Evolutionary conservation across 2,797 vertebrate species (phyloP).

Genomic region (Erpetoichthys calabaricus): DNA sequence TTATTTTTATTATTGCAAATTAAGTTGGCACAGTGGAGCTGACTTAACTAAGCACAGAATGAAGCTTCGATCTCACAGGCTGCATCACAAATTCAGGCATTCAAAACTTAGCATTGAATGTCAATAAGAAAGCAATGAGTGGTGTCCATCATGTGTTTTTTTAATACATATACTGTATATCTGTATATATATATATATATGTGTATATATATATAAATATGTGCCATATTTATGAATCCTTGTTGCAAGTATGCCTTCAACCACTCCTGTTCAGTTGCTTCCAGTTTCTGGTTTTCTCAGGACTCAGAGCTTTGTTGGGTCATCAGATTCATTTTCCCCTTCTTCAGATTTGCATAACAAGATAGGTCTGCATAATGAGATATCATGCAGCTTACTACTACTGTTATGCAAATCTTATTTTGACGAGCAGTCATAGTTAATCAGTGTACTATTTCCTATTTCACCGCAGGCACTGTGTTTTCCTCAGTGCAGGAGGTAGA

Average conservation of each 20-base stretch:
- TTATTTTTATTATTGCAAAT: neutral
- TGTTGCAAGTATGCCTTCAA: no score
- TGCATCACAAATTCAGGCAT: no score
- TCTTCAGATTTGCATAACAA: conserved; percentile 3
- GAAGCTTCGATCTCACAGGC: neutral
- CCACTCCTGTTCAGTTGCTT: no score
- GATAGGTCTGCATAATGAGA: conserved; percentile 1
- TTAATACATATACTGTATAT: no score
- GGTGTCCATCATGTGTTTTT: no score
- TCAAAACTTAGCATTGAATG: no score
- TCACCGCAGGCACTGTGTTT: neutral
- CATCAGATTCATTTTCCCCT: conserved; percentile 4
- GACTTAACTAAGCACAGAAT: neutral
- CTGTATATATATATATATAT: no score
- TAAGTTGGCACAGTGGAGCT: neutral
- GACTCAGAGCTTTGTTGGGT: neutral
- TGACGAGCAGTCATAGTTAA: conserved; percentile 4
- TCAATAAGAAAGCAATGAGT: no score
- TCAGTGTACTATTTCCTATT: conserved; percentile 2
- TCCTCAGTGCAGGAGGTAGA: neutral
- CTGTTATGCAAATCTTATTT: conserved; percentile 6
- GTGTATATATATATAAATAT: no score
- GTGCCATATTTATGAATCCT: no score
- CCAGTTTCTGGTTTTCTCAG: no score
- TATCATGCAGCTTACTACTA: neutral